These are phyloP conservation scores for Selenia dentaria DNA, from an alignment of 2,888 invertebrate genomes.

Conservation along the genomic window DNA sequence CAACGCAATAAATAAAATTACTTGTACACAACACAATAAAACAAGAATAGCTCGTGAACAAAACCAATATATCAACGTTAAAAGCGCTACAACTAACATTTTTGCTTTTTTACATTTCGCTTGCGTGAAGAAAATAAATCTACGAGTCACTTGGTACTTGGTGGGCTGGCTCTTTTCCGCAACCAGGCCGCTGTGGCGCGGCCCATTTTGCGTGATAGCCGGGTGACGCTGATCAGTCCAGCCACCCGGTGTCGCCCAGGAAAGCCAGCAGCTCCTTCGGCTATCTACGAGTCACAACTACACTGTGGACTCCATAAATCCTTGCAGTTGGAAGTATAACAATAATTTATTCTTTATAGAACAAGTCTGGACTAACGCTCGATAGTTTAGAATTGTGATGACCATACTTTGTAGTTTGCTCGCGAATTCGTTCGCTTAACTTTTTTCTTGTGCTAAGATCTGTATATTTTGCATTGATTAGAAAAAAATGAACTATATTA, in stretches of 20 bases:
- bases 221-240: too few relatives aligned
- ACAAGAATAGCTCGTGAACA: background rate
- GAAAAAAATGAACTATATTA: too few relatives aligned
- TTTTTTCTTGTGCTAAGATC: too few relatives aligned
- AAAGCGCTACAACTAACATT: constrained; percentile 1
- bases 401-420: too few relatives aligned
- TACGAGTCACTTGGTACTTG: background rate
- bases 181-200: too few relatives aligned
- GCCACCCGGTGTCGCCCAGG: too few relatives aligned
- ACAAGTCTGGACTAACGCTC: constrained; percentile 13
- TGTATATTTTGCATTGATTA: too few relatives aligned
- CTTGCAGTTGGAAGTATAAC: constrained; percentile 24
- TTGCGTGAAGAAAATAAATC: constrained; percentile 16
- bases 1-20: too few relatives aligned
- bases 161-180: too few relatives aligned
- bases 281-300: constrained; percentile 2
- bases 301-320: constrained; percentile 22
- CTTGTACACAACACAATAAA: background rate
- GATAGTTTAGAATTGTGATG: constrained; percentile 39
- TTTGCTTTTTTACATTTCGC: constrained; percentile 8
- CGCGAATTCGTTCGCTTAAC: too few relatives aligned
- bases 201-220: too few relatives aligned
- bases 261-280: too few relatives aligned
- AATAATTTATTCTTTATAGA: constrained; percentile 29
- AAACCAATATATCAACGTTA: constrained; percentile 4